Evolutionary conservation across 2,888 invertebrate genomes (phyloP).

Genomic region (Xestobium rufovillosum): DNA sequence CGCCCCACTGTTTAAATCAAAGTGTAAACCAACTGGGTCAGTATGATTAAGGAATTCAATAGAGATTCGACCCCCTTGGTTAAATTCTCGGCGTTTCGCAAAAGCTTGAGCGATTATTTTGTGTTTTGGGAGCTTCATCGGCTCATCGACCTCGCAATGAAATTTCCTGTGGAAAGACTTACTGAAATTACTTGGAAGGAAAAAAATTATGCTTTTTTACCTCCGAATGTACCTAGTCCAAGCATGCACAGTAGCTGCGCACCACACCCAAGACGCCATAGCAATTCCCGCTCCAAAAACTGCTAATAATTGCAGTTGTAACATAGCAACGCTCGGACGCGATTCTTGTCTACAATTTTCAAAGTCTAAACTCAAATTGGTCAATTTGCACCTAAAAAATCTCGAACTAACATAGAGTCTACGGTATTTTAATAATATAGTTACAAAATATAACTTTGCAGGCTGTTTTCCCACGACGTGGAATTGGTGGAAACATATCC

Average conservation of each 20-base stretch:
- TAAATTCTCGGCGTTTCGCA: constrained; percentile 77
- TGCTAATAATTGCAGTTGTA: constrained; percentile 74
- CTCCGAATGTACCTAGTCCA: constrained; percentile 81
- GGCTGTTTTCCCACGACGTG: constrained; percentile 66
- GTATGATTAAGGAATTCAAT: constrained; percentile 83
- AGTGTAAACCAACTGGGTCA: constrained; percentile 80
- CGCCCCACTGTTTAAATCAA: constrained; percentile 62
- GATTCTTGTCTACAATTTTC: constrained; percentile 57
- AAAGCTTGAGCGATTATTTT: constrained; percentile 88
- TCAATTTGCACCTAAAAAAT: constrained; percentile 44
- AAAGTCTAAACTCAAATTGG: constrained; percentile 37
- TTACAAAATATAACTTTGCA: constrained; percentile 77
- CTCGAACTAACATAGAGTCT: neutral
- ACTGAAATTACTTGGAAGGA: neutral
- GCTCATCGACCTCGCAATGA: constrained; percentile 59
- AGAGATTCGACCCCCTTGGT: constrained; percentile 76
- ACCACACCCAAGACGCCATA: constrained; percentile 95
- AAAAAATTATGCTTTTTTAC: constrained; percentile 43
- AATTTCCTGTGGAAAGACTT: constrained; percentile 56
- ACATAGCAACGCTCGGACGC: constrained; percentile 73
- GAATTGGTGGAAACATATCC: constrained; percentile 73
- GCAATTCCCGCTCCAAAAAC: constrained; percentile 78
- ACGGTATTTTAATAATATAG: constrained; percentile 38
- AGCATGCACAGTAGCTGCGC: constrained; percentile 69
- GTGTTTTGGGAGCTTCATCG: constrained; percentile 72